phyloP scores from a whole-genome alignment of 2,113 vertebrate genomes.

The Catharus bicknelli region DNA sequence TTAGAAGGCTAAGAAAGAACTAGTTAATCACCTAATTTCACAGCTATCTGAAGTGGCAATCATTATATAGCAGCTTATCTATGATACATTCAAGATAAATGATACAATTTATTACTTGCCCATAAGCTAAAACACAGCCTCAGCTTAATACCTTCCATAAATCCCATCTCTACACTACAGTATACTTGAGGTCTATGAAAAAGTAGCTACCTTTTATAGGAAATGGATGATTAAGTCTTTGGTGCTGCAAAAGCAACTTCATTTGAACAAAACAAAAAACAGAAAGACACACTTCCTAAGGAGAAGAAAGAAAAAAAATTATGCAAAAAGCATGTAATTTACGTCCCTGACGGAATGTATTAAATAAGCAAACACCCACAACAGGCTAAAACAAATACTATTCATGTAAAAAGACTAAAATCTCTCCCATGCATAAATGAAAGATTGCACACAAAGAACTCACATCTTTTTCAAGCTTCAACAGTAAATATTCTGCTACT shows the following conservation, averaged over 20 bases:
- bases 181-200: slow-evolving; percentile 96
- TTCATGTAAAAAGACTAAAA: slow-evolving; percentile 87
- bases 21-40: slow-evolving; percentile 99
- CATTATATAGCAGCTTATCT: slow-evolving; percentile 99
- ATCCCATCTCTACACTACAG: slow-evolving; percentile 91
- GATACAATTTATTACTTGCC: slow-evolving; percentile 98
- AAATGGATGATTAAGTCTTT: slow-evolving; percentile 99
- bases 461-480: slow-evolving; percentile 98
- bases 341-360: slow-evolving; percentile 99
- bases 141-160: slow-evolving; percentile 87
- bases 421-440: slow-evolving; percentile 99
- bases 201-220: slow-evolving; percentile 97
- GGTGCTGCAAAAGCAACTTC: slow-evolving; percentile 99
- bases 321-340: slow-evolving; percentile 82
- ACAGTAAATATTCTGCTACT: slow-evolving; percentile 96
- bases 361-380: slow-evolving; percentile 97
- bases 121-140: slow-evolving; percentile 96
- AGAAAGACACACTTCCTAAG: slow-evolving; percentile 78
- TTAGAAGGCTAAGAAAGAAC: slow-evolving; percentile 93
- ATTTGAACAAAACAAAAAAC: slow-evolving; percentile 80
- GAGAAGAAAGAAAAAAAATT: not conserved
- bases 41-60: slow-evolving; percentile 99
- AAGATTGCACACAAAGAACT: slow-evolving; percentile 98
- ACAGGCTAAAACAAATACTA: slow-evolving; percentile 90
- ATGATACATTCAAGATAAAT: slow-evolving; percentile 99